phyloP scores from a whole-genome alignment of 2,113 vertebrate species.

The Cygnus atratus region DNA sequence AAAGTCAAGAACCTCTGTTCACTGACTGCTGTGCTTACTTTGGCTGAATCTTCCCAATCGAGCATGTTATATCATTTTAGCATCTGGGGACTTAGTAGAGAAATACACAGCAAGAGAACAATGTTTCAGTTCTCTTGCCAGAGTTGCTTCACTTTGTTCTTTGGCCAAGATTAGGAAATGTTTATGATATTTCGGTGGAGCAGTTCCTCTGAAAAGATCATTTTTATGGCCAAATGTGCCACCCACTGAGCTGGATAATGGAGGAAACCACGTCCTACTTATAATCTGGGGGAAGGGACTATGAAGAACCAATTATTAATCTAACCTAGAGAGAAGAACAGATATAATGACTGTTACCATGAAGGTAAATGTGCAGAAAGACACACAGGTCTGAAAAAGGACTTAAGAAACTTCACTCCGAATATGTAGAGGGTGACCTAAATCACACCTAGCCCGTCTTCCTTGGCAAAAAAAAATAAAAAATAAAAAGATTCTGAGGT shows the following conservation, averaged over 20 bases:
- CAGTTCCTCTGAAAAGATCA: slow-evolving; percentile 55
- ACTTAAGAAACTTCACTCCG: not conserved
- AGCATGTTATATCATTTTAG: slow-evolving; percentile 40
- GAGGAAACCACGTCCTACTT: slow-evolving; percentile 44
- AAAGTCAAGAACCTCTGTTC: slow-evolving; percentile 29
- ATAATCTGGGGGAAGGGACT: not conserved
- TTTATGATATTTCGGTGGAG: slow-evolving; percentile 66
- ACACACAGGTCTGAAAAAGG: not conserved
- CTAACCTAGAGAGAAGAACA: slow-evolving; percentile 6
- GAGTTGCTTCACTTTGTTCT: slow-evolving; percentile 65
- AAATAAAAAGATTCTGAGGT: not conserved
- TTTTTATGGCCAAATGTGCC: slow-evolving; percentile 46
- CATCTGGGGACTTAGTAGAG: slow-evolving; percentile 61
- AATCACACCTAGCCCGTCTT: not conserved
- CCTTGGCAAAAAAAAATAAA: not conserved
- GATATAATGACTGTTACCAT: not conserved
- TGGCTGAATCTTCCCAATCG: slow-evolving; percentile 51
- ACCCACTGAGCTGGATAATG: slow-evolving; percentile 63
- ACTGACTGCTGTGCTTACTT: slow-evolving; percentile 59
- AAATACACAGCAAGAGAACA: slow-evolving; percentile 55
- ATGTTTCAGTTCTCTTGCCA: slow-evolving; percentile 68
- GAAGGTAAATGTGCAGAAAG: not conserved
- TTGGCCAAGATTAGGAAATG: slow-evolving; percentile 52
- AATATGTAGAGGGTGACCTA: not conserved
- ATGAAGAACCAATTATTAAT: slow-evolving; percentile 4